Evolutionary conservation across 2,113 vertebrate genomes (phyloP), one percentile per base, ranked within the genome.

Genomic region (Ivindomyrus marchei): DNA sequence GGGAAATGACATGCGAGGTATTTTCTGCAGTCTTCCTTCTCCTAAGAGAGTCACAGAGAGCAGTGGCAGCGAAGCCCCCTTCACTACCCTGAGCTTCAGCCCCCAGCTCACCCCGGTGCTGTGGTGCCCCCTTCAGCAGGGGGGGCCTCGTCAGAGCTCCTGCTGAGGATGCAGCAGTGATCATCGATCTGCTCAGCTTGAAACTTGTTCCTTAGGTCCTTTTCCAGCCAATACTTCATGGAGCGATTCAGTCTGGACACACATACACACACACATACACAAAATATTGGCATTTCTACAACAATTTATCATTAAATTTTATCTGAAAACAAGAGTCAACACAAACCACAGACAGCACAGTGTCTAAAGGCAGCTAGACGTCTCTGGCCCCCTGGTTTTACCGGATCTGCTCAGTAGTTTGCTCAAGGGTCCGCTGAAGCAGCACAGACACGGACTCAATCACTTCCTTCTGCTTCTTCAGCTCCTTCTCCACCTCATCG

Each of bases 351-450:
- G 4, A 19, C 56, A 62, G 27, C 31, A 19, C n/a, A 17, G 36
- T 6, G 24, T 88, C 24, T 39, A n/a, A 42, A 10, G 15, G 36
- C 31, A 50, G 4, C 6, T 42, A 46, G 15, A 24, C 13, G 21
- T 13, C 46, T 87, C 21, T 45, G 9, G 7, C 66, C 80, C 47
- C 17, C 31, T 13, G 7, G 3, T 88, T 52, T 56, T 50, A 99
- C 98, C 98, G 95, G 92, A 98, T 97, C 95, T 99, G 98, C 92
- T 99, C 98, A 0, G 91, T 92, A 3, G 95, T 94, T 94, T 99
- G 97, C 92, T 98, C 96, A 80, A 95, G 1, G 0, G 96, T 97
- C 21, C 90, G 95, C 89, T 94, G 94, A 86, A 99, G 95, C 89
- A 98, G 93, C 36, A 94, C 90, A 7, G 91, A 92, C 74, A 96